Conservation (phyloP, 2,888 invertebrate genomes). For the Serripes groenlandicus region DNA sequence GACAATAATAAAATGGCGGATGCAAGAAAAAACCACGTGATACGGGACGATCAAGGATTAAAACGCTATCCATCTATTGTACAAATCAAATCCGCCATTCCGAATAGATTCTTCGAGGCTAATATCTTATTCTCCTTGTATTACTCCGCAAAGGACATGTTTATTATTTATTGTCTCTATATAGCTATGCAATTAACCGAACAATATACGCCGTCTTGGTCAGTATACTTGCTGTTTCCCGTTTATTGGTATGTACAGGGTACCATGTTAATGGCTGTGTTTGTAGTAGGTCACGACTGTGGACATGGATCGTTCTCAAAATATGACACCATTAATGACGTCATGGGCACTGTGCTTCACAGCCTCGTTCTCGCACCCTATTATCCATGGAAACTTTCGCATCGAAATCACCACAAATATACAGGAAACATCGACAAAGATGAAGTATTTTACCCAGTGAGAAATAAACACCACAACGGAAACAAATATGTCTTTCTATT, state of each 20-base stretch:
- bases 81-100: slow-evolving; percentile 81
- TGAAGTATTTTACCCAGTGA: slow-evolving; percentile 83
- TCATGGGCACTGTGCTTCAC: slow-evolving; percentile 80
- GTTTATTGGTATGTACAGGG: slow-evolving; percentile 83
- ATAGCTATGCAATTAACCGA: slow-evolving; percentile 38
- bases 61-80: slow-evolving; percentile 73
- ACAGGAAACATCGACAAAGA: slow-evolving; percentile 85
- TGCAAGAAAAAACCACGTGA: neutral
- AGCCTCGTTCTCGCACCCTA: slow-evolving; percentile 81
- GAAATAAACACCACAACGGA: slow-evolving; percentile 63
- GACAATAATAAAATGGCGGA: neutral
- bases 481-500: slow-evolving; percentile 63
- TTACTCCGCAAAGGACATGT: slow-evolving; percentile 78
- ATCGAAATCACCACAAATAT: slow-evolving; percentile 82
- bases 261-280: slow-evolving; percentile 81
- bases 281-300: slow-evolving; percentile 84
- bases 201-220: slow-evolving; percentile 36
- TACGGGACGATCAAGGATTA: neutral
- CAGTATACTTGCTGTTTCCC: slow-evolving; percentile 62
- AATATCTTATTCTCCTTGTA: slow-evolving; percentile 76
- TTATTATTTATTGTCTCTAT: slow-evolving; percentile 70
- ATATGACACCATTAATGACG: slow-evolving; percentile 77
- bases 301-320: slow-evolving; percentile 84
- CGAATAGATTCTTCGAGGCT: slow-evolving; percentile 80
- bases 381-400: slow-evolving; percentile 84